These are phyloP conservation scores for Rousettus madagascariensis DNA, from an alignment of 2,797 vertebrate species.

Conservation along the genomic window DNA sequence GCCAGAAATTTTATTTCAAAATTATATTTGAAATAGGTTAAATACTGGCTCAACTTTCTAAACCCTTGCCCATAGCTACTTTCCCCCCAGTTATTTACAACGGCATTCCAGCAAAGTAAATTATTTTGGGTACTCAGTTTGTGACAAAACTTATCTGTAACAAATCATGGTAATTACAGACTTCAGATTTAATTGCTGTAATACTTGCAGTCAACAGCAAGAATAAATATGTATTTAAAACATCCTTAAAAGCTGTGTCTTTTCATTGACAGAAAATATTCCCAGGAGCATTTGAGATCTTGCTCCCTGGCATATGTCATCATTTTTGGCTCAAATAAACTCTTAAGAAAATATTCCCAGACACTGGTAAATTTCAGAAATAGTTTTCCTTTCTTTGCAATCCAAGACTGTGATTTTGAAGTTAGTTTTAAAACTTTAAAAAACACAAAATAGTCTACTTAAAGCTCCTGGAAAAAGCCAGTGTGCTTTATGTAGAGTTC, in stretches of 20 bases:
- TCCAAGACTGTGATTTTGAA: conserved; percentile 33
- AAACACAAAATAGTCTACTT: background rate
- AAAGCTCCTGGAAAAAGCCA: background rate
- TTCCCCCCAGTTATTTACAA: background rate
- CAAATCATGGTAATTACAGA: conserved; percentile 11
- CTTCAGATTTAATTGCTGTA: background rate
- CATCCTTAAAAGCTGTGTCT: conserved; percentile 9
- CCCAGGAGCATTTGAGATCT: background rate
- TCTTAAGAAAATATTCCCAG: background rate
- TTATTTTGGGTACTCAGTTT: conserved; percentile 12
- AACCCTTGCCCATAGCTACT: background rate
- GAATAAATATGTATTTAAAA: conserved; percentile 40
- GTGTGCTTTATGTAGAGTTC: background rate
- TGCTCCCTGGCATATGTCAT: too few species aligned
- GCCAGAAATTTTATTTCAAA: background rate
- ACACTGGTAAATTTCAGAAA: background rate
- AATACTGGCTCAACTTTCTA: background rate
- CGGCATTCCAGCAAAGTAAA: background rate
- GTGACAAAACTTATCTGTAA: conserved; percentile 14
- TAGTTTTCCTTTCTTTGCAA: background rate
- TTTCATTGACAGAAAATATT: conserved; percentile 23
- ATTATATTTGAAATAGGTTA: conserved; percentile 13
- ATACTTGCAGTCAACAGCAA: background rate
- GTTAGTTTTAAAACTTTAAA: background rate
- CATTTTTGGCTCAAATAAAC: background rate